These are phyloP conservation scores for Cavia porcellus DNA, from an alignment of 2,113 vertebrate genomes.

Conservation along the genomic window DNA sequence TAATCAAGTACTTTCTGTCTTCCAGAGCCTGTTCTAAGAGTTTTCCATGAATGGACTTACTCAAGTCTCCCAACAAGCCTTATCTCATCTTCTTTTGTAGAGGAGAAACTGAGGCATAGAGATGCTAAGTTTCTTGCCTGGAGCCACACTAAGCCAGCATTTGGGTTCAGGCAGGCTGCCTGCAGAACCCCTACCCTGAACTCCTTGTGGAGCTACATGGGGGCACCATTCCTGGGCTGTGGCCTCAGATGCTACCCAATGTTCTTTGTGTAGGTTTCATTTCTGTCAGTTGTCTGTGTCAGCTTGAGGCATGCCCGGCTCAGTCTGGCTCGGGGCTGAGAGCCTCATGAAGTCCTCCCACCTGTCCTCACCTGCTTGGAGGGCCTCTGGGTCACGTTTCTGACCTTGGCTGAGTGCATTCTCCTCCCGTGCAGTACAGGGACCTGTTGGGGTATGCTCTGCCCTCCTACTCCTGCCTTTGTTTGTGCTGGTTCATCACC, in stretches of 20 bases:
- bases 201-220: rapidly evolving
- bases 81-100: neutral
- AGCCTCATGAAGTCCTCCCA: rapidly evolving
- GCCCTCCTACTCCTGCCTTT: neutral
- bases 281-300: neutral
- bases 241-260: rapidly evolving
- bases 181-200: neutral
- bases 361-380: neutral
- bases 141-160: conserved; percentile 21
- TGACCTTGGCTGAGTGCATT: rapidly evolving
- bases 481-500: too few relatives aligned
- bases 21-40: neutral
- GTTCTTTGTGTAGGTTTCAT: neutral
- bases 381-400: neutral
- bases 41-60: neutral
- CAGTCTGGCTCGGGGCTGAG: neutral
- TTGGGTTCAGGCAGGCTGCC: neutral
- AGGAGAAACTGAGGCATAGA: neutral
- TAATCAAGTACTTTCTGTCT: neutral
- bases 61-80: neutral
- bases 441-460: rapidly evolving
- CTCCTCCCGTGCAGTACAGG: rapidly evolving
- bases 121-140: neutral
- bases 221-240: rapidly evolving
- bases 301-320: neutral